Base-by-base conservation (phyloP, 2,113 vertebrate species). In the Sarotherodon lohbergeri region DNA sequence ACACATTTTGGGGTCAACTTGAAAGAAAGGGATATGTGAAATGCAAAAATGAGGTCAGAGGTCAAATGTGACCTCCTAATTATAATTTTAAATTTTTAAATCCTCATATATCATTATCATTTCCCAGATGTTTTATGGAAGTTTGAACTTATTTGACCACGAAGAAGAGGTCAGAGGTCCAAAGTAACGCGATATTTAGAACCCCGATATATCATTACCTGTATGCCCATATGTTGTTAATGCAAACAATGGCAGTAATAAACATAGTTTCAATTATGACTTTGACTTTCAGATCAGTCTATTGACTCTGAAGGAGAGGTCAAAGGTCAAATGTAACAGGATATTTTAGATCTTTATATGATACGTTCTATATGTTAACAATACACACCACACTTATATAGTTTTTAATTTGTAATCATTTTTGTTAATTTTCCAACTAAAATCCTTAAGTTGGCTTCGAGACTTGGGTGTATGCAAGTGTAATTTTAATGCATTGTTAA, bases 231-330 rank as follows among this genome's bases (percentile, higher is more conserved):
- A 0, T 66, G 32, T 39, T 66, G 32, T n/a, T 66, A 66, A 39
- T 39, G 9, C 36, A 39, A 66, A 66, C 19, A 66, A 66, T 39
- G 10, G 3, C 19, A 39, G 34, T 66, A 39, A 66, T n/a, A 66
- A 66, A 66, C 34, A 39, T 39, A 11, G 39, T 41, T 41, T 41
- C 1, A 41, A 11, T 41, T 10, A 11, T 39, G 17, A 66, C 61
- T 22, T 66, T 66, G 19, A 22, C 34, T 0, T 29, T 59, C 34
- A 22, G 6, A 66, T 39, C 61, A 63, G 59, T 63, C 59, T 63
- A 34, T 63, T 63, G 59, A 11, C 0, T 19, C 59, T 63, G 59
- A 63, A 63, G 29, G 34, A 63, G 0, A 19, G 57, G 57, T 19
- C 57, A 10, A 34, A 34, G 6, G n/a, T 39, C 61, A 66, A 0